phyloP scores from a whole-genome alignment of 2,113 vertebrate genomes.

The Salvelinus sp. region DNA sequence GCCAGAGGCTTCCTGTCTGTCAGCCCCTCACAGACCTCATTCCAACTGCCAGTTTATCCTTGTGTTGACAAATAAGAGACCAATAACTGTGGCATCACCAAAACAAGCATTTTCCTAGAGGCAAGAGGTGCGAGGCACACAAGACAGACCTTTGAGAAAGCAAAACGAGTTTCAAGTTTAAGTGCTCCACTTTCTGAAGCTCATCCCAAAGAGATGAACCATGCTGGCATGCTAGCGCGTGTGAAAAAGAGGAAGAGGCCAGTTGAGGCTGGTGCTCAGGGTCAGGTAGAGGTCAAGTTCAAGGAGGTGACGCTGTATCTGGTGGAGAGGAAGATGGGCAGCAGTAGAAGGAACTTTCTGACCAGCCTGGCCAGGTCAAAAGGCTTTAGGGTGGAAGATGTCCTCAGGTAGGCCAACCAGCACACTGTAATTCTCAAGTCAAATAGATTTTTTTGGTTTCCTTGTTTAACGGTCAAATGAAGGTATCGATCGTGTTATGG shows the following conservation, averaged over 20 bases:
- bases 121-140: background rate
- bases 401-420: constrained; percentile 82
- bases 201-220: constrained; percentile 59
- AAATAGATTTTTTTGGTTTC: background rate
- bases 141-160: constrained; percentile 25
- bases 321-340: constrained; percentile 94
- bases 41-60: constrained; percentile 60
- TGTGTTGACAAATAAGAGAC: constrained; percentile 45
- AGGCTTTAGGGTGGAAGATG: constrained; percentile 87
- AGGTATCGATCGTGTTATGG: too few species aligned
- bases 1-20: constrained; percentile 52
- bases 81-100: constrained; percentile 65
- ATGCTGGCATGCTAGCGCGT: constrained; percentile 39
- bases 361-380: constrained; percentile 89
- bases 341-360: constrained; percentile 86
- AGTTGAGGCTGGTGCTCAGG: too few species aligned
- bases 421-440: background rate
- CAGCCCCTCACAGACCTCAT: constrained; percentile 58
- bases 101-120: constrained; percentile 43
- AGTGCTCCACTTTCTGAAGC: background rate
- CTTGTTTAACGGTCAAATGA: too few species aligned
- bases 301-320: constrained; percentile 82
- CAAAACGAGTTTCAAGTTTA: constrained; percentile 21
- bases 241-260: constrained; percentile 57
- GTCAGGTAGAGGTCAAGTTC: constrained; percentile 78